Base-by-base conservation (phyloP, 2,888 invertebrate species). In the Ophioninae sp. region DNA sequence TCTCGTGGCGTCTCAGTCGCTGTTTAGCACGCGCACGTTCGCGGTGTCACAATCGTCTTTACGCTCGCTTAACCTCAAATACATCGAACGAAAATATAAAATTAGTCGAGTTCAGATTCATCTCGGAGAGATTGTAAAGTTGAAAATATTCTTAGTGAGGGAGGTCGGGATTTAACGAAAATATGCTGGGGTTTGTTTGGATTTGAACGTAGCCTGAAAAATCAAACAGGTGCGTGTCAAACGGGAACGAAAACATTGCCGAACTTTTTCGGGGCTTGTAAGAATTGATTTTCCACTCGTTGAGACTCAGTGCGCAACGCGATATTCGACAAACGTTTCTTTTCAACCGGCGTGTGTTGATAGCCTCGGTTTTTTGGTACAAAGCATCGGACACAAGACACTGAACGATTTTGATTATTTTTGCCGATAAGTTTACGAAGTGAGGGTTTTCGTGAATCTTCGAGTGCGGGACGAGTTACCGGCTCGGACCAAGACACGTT, bases 1-100 rank as follows among this genome's bases (percentile, higher is more conserved):
- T 84, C 86, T 88, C 87, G 90, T 88, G 89, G 90, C 90, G 90
- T 89, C 89, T 91, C 90, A 92, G 92, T 92, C 89, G 90, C 89
- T 89, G 89, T 88, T 89, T 89, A 87, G 91, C 90, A 88, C 89
- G 91, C 89, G 90, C 87, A 87, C 85, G 79, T 88, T 87, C 13
- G 79, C 57, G 30, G 79, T 10, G 20, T 41, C 30, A 59, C 39
- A 62, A 39, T 21, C n/a, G 30, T 39, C 7, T 44, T 23, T 37
- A 69, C 39, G 20, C 57, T 21, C 6, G 8, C 17, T 30, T 10
- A 67, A 59, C 17, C 13, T 37, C 21, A 57, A 64, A 64, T 30
- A 30, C 30, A 30, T 30, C 30, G 6, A 7, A 20, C 68, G 20
- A 13, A 17, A 6, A 50, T 30, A 50, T 50, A 50, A 13, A 50